Evolutionary conservation across 2,797 vertebrate genomes (phyloP).

Genomic region (Clarias pachynema): DNA sequence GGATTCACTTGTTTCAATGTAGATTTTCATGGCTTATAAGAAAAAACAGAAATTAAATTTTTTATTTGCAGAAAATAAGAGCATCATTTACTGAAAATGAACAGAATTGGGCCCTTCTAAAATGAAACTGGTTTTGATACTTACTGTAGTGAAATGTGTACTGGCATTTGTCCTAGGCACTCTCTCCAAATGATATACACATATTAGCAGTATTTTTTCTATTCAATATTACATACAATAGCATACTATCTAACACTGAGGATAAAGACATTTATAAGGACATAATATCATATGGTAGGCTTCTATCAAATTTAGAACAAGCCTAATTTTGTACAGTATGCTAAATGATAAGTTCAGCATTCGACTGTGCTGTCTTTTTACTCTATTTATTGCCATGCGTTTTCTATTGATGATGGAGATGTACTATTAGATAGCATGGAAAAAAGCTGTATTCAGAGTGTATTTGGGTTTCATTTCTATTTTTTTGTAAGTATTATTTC

Average conservation of each 20-base stretch:
- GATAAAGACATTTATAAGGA: conserved; percentile 57
- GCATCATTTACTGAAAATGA: conserved; percentile 24
- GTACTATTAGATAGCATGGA: conserved; percentile 30
- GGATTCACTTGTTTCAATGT: conserved; percentile 73
- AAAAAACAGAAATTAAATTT: conserved; percentile 60
- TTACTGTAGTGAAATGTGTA: conserved; percentile 45
- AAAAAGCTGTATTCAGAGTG: conserved; percentile 38
- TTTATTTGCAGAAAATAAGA: conserved; percentile 26
- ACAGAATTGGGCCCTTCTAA: conserved; percentile 30
- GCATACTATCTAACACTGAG: conserved; percentile 59
- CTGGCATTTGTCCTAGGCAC: conserved; percentile 53
- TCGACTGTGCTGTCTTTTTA: conserved; percentile 47
- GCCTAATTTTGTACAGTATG: conserved; percentile 45
- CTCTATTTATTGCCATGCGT: conserved; percentile 34
- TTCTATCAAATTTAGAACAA: conserved; percentile 40
- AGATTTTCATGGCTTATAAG: conserved; percentile 73
- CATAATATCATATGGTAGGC: conserved; percentile 58
- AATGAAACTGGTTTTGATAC: conserved; percentile 39
- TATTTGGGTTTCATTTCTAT: neutral
- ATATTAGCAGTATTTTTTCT: conserved; percentile 59
- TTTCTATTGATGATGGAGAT: conserved; percentile 37
- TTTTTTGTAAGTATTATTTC: conserved; percentile 1
- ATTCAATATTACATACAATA: conserved; percentile 59
- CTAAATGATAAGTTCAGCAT: conserved; percentile 40
- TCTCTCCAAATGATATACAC: conserved; percentile 58